Evolutionary conservation across 2,797 vertebrate genomes (phyloP), one percentile per base, ranked within the genome.

Genomic region (Sebastes reedi): DNA sequence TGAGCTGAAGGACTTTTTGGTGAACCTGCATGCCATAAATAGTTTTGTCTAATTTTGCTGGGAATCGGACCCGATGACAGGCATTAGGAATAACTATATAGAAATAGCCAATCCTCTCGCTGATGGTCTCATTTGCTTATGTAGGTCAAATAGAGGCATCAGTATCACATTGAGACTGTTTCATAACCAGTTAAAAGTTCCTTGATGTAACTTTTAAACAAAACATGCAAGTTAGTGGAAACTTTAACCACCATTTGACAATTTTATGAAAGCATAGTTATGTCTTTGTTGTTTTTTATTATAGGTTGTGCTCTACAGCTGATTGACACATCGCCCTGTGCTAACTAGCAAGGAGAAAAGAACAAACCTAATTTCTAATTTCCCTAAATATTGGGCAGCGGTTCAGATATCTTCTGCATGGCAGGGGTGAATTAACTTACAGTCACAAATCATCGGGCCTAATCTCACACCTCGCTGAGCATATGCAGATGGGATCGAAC

Each of bases 401-500:
- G 46, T 13, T 75, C 67, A 68, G 16, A 84, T 79, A 77, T 85
- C 64, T 68, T 65, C 24, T 56, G 22, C 32, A 12, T 56, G 29
- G 39, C 60, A 42, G 65, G 36, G 24, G 11, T 36, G 61, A 80
- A 74, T 89, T 68, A 76, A 81, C 6, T 54, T 66, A 59, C 8
- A 54, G 71, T 75, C 82, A 84, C 84, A 86, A 84, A 84, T 89
- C 84, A 79, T 16, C 3, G 2, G 61, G 58, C 22, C 76, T 81
- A 84, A 90, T 92, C 81, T 88, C 81, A 90, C 77, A 88, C 58
- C 64, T 87, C 72, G 25, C 84, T 87, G 84, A 88, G 56, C 65
- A 75, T 50, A 84, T 80, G 81, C 82, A 88, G 89, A 90, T 79
- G 56, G 52, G 22, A 80, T 79, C 36, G 2, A 69, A 80, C 46